Percentiles rank a stretch among this genome's conserved stretches.
Conservation (phyloP, 2,113 vertebrate species). For the Diglossa brunneiventris region DNA sequence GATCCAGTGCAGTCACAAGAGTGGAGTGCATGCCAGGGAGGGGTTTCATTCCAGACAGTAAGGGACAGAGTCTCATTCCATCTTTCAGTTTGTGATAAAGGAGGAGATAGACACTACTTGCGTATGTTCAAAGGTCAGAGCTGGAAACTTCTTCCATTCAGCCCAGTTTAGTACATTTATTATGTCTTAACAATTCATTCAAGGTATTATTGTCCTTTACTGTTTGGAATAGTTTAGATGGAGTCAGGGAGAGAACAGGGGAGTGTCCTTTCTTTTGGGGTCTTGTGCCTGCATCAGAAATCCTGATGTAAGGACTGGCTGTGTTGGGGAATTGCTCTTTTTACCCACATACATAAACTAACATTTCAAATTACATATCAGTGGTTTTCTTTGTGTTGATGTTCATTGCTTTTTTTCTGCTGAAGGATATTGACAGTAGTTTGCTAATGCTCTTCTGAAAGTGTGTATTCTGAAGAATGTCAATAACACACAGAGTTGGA, state of each 20-base stretch:
- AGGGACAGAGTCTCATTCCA: not conserved
- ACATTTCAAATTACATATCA: not conserved
- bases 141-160: not conserved
- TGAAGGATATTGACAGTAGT: not conserved
- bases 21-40: not conserved
- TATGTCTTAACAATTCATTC: not conserved
- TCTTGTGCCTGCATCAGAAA: not conserved
- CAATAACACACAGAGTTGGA: not conserved
- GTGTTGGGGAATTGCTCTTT: not conserved
- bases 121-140: not conserved
- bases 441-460: not conserved
- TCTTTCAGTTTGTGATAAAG: not conserved
- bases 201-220: not conserved
- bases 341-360: not conserved
- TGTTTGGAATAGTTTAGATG: not conserved
- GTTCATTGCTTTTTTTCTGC: not conserved
- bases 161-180: not conserved
- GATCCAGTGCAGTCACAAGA: not conserved
- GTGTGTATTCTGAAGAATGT: not conserved
- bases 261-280: not conserved
- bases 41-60: not conserved
- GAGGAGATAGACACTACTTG: not conserved
- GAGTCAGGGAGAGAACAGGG: not conserved
- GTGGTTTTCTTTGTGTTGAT: not conserved
- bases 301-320: not conserved